Conservation (phyloP, 2,797 vertebrate species). For the Thunnus albacares region DNA sequence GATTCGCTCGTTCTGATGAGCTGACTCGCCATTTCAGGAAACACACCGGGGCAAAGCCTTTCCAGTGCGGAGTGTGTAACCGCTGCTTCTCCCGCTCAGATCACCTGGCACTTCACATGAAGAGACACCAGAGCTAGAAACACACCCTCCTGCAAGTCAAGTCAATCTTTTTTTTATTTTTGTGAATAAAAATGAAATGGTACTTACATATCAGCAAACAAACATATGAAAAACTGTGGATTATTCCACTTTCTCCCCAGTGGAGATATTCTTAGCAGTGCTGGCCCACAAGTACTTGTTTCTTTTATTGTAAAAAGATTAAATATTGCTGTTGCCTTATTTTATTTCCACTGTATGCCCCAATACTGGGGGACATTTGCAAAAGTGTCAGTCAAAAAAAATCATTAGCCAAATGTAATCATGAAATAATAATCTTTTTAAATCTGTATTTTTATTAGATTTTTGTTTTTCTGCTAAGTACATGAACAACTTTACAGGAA, state of each 20-base stretch:
- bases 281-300: slow-evolving; percentile 52
- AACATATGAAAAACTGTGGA: slow-evolving; percentile 32
- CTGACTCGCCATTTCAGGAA: slow-evolving; percentile 98
- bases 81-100: slow-evolving; percentile 98
- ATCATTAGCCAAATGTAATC: slow-evolving; percentile 30
- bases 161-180: slow-evolving; percentile 4
- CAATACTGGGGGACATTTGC: slow-evolving; percentile 16
- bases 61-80: slow-evolving; percentile 94
- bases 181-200: neutral
- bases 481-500: slow-evolving; percentile 27
- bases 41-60: slow-evolving; percentile 97
- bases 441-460: slow-evolving; percentile 32
- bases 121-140: slow-evolving; percentile 94
- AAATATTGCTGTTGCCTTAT: slow-evolving; percentile 52
- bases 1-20: slow-evolving; percentile 97
- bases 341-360: slow-evolving; percentile 46
- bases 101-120: slow-evolving; percentile 98
- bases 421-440: slow-evolving; percentile 31
- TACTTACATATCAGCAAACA: slow-evolving; percentile 40
- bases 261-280: slow-evolving; percentile 43
- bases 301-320: slow-evolving; percentile 56
- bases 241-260: slow-evolving; percentile 37
- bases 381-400: slow-evolving; percentile 32
- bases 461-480: slow-evolving; percentile 2
- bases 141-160: slow-evolving; percentile 8